Percentiles rank a stretch among this genome's conserved stretches.
These are phyloP conservation scores for Callionymus lyra DNA, from an alignment of 2,113 vertebrate species.

Conservation along the genomic window DNA sequence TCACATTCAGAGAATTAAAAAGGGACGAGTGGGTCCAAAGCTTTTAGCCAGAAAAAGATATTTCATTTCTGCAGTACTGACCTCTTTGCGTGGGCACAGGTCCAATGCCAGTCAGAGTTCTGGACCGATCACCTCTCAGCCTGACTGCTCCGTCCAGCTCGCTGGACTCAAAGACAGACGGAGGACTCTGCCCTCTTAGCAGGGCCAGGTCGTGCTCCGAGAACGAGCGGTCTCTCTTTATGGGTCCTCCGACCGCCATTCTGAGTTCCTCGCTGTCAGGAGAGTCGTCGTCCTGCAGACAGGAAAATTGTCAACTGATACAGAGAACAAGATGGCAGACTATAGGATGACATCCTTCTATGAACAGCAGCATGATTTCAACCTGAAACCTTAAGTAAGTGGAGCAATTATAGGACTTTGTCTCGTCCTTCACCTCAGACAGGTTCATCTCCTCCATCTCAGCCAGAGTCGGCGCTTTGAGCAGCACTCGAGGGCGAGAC, in stretches of 20 bases:
- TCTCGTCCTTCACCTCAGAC: conserved; percentile 72
- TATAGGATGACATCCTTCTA: neutral
- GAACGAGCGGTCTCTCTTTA: conserved; percentile 90
- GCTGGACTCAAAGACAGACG: conserved; percentile 26
- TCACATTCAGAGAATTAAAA: too few relatives aligned
- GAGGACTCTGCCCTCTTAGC: conserved; percentile 66
- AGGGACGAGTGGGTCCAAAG: too few relatives aligned
- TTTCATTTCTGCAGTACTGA: conserved; percentile 45
- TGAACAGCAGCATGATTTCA: too few relatives aligned
- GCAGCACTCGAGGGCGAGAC: conserved; percentile 73
- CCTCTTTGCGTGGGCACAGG: conserved; percentile 43
- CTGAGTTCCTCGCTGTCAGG: conserved; percentile 60
- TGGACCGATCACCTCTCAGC: conserved; percentile 58
- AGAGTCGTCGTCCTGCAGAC: conserved; percentile 83
- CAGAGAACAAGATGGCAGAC: neutral
- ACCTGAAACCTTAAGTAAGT: too few relatives aligned
- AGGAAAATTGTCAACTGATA: neutral
- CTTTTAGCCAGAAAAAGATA: too few relatives aligned
- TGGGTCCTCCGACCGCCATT: conserved; percentile 47
- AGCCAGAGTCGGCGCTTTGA: conserved; percentile 88
- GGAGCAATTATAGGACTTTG: too few relatives aligned
- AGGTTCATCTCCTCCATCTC: conserved; percentile 97
- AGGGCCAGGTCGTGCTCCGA: conserved; percentile 84
- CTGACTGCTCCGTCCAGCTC: conserved; percentile 3
- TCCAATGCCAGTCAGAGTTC: conserved; percentile 42